Percentiles rank a stretch among this genome's conserved stretches.
Evolutionary conservation across 2,888 invertebrate species (phyloP).

Genomic region (Charanyca ferruginea): DNA sequence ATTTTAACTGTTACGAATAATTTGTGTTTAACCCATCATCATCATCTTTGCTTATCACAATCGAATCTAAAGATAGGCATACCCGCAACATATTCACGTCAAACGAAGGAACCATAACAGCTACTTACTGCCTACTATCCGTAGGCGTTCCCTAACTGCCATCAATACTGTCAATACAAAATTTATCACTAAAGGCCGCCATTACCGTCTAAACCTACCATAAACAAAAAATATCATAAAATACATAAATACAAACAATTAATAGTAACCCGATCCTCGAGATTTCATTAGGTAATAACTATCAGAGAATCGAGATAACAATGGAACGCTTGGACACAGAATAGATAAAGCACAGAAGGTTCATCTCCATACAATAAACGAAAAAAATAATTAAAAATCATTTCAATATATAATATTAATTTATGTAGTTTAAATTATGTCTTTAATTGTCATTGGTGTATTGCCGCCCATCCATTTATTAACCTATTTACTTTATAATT

Average conservation of each 20-base stretch:
- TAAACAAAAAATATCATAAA: slow-evolving; percentile 53
- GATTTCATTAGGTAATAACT: slow-evolving; percentile 66
- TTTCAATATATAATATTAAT: too few relatives aligned
- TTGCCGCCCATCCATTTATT: too few relatives aligned
- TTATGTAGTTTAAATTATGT: too few relatives aligned
- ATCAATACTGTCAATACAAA: slow-evolving; percentile 33
- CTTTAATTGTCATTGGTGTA: too few relatives aligned
- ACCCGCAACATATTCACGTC: slow-evolving; percentile 18
- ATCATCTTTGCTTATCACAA: slow-evolving; percentile 6
- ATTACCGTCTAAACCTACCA: slow-evolving; percentile 34
- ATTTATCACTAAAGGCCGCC: slow-evolving; percentile 38
- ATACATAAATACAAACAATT: slow-evolving; percentile 59
- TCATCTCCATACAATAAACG: accelerated
- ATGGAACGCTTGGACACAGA: slow-evolving; percentile 47
- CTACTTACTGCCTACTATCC: slow-evolving; percentile 16
- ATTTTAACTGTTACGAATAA: background rate
- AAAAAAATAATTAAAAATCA: background rate
- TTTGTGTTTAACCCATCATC: background rate
- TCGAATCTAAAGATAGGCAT: slow-evolving; percentile 5
- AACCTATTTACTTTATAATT: too few relatives aligned
- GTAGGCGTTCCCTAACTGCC: slow-evolving; percentile 29
- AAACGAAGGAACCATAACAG: slow-evolving; percentile 20
- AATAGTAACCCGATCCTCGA: slow-evolving; percentile 63
- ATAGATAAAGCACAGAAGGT: slow-evolving; percentile 7
- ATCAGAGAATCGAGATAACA: slow-evolving; percentile 63